A percentile compares a stretch with the other conserved stretches of the same genome.
These are phyloP conservation scores for Acanthurus lineatus DNA, from an alignment of 2,797 vertebrate species.

Conservation along the genomic window DNA sequence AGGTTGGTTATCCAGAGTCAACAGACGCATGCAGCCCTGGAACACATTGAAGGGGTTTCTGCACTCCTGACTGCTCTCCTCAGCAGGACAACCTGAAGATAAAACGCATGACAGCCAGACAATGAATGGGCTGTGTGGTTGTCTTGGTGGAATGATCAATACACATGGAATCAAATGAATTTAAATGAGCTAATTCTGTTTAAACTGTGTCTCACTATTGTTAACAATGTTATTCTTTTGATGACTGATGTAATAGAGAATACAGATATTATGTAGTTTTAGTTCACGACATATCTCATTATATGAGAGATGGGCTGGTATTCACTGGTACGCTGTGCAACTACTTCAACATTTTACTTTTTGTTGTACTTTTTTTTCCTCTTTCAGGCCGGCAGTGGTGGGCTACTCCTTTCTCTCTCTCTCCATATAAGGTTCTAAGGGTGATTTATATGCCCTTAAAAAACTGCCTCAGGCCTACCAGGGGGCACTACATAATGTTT, in stretches of 20 bases:
- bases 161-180: neutral
- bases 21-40: slow-evolving; percentile 93
- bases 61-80: slow-evolving; percentile 80
- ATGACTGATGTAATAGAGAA: neutral
- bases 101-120: slow-evolving; percentile 2
- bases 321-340: no score
- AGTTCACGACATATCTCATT: no score
- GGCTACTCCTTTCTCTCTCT: no score
- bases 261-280: neutral
- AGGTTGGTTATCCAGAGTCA: slow-evolving; percentile 84
- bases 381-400: no score
- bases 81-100: slow-evolving; percentile 88
- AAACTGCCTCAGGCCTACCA: no score
- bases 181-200: neutral
- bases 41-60: slow-evolving; percentile 87
- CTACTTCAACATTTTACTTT: no score
- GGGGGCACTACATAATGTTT: no score
- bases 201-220: no score
- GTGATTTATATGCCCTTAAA: no score
- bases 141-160: neutral
- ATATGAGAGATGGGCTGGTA: no score
- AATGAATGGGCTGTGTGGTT: neutral
- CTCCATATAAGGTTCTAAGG: no score
- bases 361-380: no score
- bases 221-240: neutral